Evolutionary conservation across 2,113 vertebrate genomes (phyloP), one percentile per base, ranked within the genome.

Genomic region (Daubentonia madagascariensis): DNA sequence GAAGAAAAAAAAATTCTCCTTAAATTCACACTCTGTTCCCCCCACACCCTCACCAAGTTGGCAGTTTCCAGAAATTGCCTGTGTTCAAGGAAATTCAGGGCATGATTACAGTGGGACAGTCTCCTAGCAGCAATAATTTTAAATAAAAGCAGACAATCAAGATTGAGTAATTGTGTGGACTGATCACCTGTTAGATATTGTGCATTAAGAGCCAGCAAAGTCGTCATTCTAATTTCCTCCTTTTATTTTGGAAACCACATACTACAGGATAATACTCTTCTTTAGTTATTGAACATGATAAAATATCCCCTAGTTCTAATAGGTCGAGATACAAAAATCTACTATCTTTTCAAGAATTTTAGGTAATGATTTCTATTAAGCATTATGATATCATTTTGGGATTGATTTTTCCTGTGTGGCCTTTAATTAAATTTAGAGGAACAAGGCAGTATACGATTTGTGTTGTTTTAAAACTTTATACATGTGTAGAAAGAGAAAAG

Each of bases 201-300:
- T 63, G 14, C 40, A 28, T 52, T 85, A 65, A 43, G 30, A 86
- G 85, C 79, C 37, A 98, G 84, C 48, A 91, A 97, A 91, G 67
- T 54, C 50, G n/a, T 85, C 90, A 32, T 87, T 93, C 68, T 95
- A 35, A 98, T 97, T 97, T 78, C 65, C 91, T 96, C 75, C 40
- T 81, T 95, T 96, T 90, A 95, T 95, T 98, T 94, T 92, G 17
- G 23, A 48, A 65, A 40, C 6, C 23, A 90, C 85, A 14, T 28
- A 93, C 43, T 57, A 48, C 5, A 97, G 32, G n/a, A 61, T 70
- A 67, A 85, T 63, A 75, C 28, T 10, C n/a, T 85, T 81, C 67
- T 67, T 92, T 35, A 93, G 7, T 67, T 52, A 54, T 57, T 87
- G 85, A 97, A 14, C 0, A 10, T 92, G 32, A 95, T 86, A 95